Base-by-base conservation (phyloP, 1,140 invertebrate genomes). In the Homarus americanus region DNA sequence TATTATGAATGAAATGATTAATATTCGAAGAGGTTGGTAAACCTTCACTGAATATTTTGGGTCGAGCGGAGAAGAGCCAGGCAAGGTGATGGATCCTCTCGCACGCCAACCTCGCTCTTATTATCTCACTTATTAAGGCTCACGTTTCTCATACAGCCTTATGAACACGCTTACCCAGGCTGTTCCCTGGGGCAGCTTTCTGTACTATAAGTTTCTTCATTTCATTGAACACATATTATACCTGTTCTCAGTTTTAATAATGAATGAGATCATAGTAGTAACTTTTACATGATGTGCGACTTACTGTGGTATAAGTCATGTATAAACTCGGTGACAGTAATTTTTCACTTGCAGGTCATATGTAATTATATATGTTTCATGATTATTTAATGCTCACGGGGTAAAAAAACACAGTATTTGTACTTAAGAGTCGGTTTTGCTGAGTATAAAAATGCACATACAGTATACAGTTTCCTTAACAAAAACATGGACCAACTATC, bases 1-100 rank as follows among this genome's bases (percentile, higher is more conserved):
- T 28, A 69, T 38, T 72, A 87, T 78, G 84, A 76, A 78, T 87
- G 84, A 76, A 87, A 76, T 75, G 49, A 20, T 66, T 66, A 44
- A 82, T 41, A 63, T n/a, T 82, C 80, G 66, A 63, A 44, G 44
- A 44, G 84, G 84, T 87, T 87, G 84, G 84, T 28, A 53, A 36
- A n/a, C 40, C 69, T 76, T 38, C 17, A 32, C 15, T 69, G 28
- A 58, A 73, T 87, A 63, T 87, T 87, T 78, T 87, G 84, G 84
- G 72, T 86, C 28, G 72, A 34, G 72, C 40, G 44, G 28, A 63
- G 24, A 32, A 49, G 44, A 49, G 44, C 44, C 7, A 49, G 15
- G 82, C 82, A 38, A 66, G 36, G 53, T 36, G 63, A 69, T 36
- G 24, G 82, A 15, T 15, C 34, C 34, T 32, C 40, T 38, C 4